Evolutionary conservation across 2,888 invertebrate genomes (phyloP), one percentile per base, ranked within the genome.

Genomic region (Papilio demoleus): DNA sequence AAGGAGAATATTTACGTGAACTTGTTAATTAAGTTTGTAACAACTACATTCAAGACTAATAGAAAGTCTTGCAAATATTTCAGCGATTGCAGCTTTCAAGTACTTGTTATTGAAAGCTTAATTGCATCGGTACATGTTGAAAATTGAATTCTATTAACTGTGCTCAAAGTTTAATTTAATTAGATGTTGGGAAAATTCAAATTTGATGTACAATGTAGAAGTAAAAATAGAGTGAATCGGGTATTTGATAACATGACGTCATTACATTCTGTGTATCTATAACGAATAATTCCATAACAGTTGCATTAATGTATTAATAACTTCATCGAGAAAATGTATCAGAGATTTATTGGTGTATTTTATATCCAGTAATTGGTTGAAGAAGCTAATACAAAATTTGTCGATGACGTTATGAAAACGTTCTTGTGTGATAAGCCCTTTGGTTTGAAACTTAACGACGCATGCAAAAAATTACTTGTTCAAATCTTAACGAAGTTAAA

Each of bases 181-280:
- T 31, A 14, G 40, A 36, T 31, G 27, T 24, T 5, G 24, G 50
- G 12, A 24, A 50, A 24, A 50, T 4, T 50, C 24, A 78, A 80
- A 81, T n/a, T n/a, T n/a, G n/a, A 80, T 75, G 76, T 45, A 24
- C 22, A n/a, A 27, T 8, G 0, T 8, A 53, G 27, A n/a, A 53
- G 27, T 19, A 45, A 8, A 19, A 19, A 19, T 12, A 19, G 8
- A 8, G n/a, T n/a, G 34, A 36, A 36, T 40, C n/a, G n/a, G 6
- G 19, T 45, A 2, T 9, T 2, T 17, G 17, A 17, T 6, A 38
- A 17, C 9, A 45, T 1, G 19, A 19, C 9, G 8, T 19, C 8
- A 45, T 9, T 45, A 14, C 17, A 45, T 19, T 45, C 42, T 0
- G 19, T 9, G 9, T 45, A n/a, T n/a, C n/a, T n/a, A n/a, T 8